Percentiles rank a stretch among this genome's conserved stretches.
phyloP scores from a whole-genome alignment of 1,140 invertebrate genomes.

The Steinernema feltiae region DNA sequence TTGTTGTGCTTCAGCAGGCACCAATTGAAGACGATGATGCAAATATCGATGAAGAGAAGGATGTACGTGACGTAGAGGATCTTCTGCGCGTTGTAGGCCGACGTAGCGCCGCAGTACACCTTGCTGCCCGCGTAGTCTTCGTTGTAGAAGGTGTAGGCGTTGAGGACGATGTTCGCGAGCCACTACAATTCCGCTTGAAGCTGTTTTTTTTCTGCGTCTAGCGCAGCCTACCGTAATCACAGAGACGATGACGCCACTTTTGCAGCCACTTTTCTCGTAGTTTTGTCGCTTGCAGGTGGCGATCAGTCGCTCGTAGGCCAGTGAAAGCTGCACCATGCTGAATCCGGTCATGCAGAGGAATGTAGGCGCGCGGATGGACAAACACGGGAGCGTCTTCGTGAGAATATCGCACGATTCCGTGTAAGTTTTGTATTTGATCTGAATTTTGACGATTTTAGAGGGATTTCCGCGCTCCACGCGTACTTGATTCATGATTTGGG shows the following conservation, averaged over 20 bases:
- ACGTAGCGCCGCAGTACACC: not conserved
- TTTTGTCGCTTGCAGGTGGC: not conserved
- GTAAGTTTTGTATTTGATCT: not conserved
- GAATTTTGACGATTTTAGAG: not conserved
- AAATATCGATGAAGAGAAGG: not conserved
- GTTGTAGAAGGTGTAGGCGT: conserved; percentile 6
- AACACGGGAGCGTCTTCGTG: not conserved
- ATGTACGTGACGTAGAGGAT: not conserved
- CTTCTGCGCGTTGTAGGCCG: not conserved
- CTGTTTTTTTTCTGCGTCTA: not conserved
- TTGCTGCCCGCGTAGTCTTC: not conserved
- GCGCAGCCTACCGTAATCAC: not conserved
- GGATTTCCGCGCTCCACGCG: not conserved
- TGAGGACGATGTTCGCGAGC: not conserved
- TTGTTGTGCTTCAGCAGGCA: not conserved
- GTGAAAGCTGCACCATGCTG: not conserved
- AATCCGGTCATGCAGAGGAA: conserved; percentile 4
- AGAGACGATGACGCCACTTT: not conserved
- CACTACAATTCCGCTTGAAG: no score
- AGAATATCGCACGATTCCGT: not conserved
- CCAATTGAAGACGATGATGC: not conserved
- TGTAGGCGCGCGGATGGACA: not conserved
- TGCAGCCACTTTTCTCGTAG: not conserved
- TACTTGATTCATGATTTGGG: not conserved
- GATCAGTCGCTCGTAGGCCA: not conserved